These are phyloP conservation scores for Paramacrobiotus metropolitanus DNA, from an alignment of 1,140 invertebrate genomes.

Conservation along the genomic window DNA sequence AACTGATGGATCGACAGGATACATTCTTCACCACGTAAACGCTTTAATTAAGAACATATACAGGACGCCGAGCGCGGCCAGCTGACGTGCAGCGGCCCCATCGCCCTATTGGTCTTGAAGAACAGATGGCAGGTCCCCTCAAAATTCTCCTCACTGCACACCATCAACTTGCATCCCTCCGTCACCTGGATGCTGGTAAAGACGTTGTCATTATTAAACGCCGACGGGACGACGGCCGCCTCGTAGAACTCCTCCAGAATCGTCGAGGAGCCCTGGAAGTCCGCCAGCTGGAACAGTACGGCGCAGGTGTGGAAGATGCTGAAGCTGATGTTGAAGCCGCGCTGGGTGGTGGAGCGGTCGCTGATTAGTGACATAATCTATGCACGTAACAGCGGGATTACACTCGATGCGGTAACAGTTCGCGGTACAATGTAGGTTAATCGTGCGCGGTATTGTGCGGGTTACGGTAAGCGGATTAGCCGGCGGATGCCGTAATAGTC, in stretches of 20 bases:
- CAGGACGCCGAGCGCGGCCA: slow-evolving; percentile 1
- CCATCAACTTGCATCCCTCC: slow-evolving; percentile 3
- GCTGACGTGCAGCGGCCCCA: not conserved
- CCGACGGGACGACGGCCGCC: not conserved
- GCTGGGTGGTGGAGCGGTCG: not conserved
- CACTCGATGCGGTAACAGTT: no score
- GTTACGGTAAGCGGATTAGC: no score
- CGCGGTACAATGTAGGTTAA: not conserved
- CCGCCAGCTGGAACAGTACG: not conserved
- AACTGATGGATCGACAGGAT: no score
- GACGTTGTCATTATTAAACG: not conserved
- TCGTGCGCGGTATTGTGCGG: no score
- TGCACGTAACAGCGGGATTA: not conserved
- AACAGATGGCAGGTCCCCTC: slow-evolving; percentile 3
- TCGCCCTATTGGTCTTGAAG: not conserved
- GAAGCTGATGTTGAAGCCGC: not conserved
- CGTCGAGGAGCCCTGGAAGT: not conserved
- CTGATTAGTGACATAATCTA: not conserved
- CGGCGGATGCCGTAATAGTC: no score
- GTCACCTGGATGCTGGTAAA: not conserved
- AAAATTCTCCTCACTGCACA: not conserved
- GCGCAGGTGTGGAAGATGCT: not conserved
- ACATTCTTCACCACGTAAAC: no score
- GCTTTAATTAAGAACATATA: not conserved
- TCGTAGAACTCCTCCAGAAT: not conserved